Percentiles rank a stretch among this genome's conserved stretches.
These are phyloP conservation scores for Rhopalosiphum padi DNA, from an alignment of 1,140 invertebrate species.

Conservation along the genomic window DNA sequence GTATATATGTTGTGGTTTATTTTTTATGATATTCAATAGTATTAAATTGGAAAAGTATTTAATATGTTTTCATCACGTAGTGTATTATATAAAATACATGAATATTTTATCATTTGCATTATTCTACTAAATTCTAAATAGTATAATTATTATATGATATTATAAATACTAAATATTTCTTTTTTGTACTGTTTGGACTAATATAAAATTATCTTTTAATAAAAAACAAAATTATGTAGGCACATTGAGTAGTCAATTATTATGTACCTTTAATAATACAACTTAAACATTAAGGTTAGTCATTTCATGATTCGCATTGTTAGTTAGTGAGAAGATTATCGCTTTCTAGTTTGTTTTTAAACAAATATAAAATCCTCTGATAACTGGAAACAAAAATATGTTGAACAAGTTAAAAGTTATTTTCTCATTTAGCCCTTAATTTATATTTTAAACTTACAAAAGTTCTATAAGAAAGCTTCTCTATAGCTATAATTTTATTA, in stretches of 20 bases:
- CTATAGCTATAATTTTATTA: neutral
- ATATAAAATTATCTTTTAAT: neutral
- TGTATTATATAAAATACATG: no score
- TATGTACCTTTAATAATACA: no score
- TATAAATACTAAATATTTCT: neutral
- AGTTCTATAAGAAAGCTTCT: neutral
- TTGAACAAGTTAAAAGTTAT: neutral
- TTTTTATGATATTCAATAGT: neutral
- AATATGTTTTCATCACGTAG: no score
- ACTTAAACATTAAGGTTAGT: no score
- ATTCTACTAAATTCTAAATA: neutral
- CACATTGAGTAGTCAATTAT: no score
- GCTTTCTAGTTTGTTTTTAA: neutral
- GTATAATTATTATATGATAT: no score
- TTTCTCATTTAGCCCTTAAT: neutral
- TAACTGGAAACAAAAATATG: neutral
- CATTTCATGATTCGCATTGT: neutral
- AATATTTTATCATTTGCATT: neutral
- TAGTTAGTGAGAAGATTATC: neutral
- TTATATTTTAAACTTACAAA: neutral
- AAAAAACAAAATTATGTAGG: neutral
- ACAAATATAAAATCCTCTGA: neutral
- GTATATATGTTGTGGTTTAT: no score
- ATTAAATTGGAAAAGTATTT: neutral
- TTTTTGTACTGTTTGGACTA: neutral